Evolutionary conservation across 2,888 invertebrate genomes (phyloP), one percentile per base, ranked within the genome.

Genomic region (Tribolium freemani): DNA sequence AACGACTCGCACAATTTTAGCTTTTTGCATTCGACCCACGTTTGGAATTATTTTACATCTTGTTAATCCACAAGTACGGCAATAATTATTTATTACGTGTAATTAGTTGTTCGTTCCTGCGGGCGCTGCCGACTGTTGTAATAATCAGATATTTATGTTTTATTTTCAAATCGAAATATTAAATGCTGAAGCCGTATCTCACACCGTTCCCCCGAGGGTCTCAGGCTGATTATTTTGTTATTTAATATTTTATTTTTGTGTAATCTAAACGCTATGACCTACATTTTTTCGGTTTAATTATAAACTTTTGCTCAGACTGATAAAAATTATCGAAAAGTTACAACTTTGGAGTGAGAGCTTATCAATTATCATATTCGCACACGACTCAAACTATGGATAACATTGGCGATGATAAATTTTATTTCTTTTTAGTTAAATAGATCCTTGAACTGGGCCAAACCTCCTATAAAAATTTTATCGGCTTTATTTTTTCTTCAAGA

Each of bases 31-130:
- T 21, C 26, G 5, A 31, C 21, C 30, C 30, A 30, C 56, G 10
- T n/a, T 30, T 26, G 16, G 10, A 56, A 56, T 56, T 56, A 10
- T 56, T 31, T 56, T 30, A 50, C 46, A 46, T 61, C 21, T 61
- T n/a, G 30, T 53, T 45, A 54, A 21, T 54, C 16, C 45, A 26
- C 54, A 51, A 63, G 3, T 63, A 13, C 5, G 5, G 16, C 16
- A 54, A 64, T 64, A 54, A 64, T 64, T 64, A 64, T 64, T 54
- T 53, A 44, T 64, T 54, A 45, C 6, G 53, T 44, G 10, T 64
- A 64, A 54, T 64, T 64, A 63, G 13, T 30, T 10, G 50, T 2
- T 16, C 16, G 16, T 51, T 51, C 45, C 53, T 54, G 64, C 64
- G 16, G 63, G 51, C 38, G 50, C 38, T 11, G 9, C 20, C 44